phyloP scores from a whole-genome alignment of 2,888 invertebrate species.

The Hyppa rectilinea region DNA sequence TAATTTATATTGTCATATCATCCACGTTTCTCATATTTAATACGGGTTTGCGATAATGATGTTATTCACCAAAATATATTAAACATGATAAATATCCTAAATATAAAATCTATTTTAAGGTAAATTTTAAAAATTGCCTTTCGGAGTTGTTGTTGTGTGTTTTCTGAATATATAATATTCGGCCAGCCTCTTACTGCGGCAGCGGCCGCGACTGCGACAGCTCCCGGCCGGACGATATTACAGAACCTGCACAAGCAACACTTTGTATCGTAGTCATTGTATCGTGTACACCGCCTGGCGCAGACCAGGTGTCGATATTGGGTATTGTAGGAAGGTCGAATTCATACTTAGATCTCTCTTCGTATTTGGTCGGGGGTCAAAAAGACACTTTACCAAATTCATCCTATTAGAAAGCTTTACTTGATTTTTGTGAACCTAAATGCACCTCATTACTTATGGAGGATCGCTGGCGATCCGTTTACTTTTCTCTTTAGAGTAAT shows the following conservation, averaged over 20 bases:
- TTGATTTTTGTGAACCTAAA: constrained; percentile 83
- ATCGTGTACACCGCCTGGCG: constrained; percentile 27
- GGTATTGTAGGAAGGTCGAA: constrained; percentile 50
- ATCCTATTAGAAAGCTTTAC: constrained; percentile 85
- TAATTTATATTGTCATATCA: constrained; percentile 91
- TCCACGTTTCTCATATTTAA: constrained; percentile 91
- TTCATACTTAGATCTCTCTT: constrained; percentile 61
- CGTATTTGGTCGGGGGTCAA: constrained; percentile 68
- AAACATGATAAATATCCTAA: constrained; percentile 88
- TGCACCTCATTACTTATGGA: constrained; percentile 87
- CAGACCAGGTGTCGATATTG: constrained; percentile 17
- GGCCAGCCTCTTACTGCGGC: constrained; percentile 80
- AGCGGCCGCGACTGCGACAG: constrained; percentile 48
- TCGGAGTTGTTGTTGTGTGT: constrained; percentile 87
- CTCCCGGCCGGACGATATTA: constrained; percentile 44
- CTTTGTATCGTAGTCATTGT: constrained; percentile 39
- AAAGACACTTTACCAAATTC: constrained; percentile 79
- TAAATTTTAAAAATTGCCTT: constrained; percentile 89
- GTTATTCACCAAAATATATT: constrained; percentile 90
- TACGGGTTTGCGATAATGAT: constrained; percentile 91
- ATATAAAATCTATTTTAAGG: constrained; percentile 88
- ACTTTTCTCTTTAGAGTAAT: constrained; percentile 88
- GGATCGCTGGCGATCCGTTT: constrained; percentile 90
- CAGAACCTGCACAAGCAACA: constrained; percentile 40
- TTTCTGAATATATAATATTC: constrained; percentile 88